Evolutionary conservation across 2,797 vertebrate genomes (phyloP).

Genomic region (Pampus argenteus): DNA sequence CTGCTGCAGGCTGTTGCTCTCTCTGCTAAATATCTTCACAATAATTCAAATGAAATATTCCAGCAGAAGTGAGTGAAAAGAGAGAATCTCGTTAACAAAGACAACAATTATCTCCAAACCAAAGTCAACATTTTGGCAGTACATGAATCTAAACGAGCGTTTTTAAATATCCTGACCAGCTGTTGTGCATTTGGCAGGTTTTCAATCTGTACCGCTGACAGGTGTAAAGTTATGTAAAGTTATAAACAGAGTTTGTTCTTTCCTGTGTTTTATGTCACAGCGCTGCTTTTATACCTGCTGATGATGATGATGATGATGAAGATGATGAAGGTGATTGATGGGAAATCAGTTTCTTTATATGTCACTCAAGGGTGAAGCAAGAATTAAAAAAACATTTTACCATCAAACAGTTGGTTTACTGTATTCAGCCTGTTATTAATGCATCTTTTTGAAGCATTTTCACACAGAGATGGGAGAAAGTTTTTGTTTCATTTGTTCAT

Average conservation of each 20-base stretch:
- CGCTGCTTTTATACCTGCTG: not conserved
- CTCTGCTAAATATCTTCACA: slow-evolving; percentile 36
- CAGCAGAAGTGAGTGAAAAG: slow-evolving; percentile 22
- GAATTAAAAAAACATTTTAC: too few species aligned
- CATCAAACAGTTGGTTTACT: too few species aligned
- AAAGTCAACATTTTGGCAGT: not conserved
- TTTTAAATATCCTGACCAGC: not conserved
- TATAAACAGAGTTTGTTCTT: too few species aligned
- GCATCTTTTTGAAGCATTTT: too few species aligned
- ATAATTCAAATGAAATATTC: slow-evolving; percentile 55
- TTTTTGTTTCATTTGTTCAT: too few species aligned
- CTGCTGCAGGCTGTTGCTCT: slow-evolving; percentile 40
- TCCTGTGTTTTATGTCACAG: too few species aligned
- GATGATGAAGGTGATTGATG: not conserved
- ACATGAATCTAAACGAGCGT: not conserved
- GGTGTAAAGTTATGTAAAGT: too few species aligned
- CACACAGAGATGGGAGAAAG: too few species aligned
- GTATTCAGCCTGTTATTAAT: too few species aligned
- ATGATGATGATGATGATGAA: not conserved
- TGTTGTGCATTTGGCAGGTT: not conserved
- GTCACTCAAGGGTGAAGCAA: too few species aligned
- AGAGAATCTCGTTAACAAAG: slow-evolving; percentile 19
- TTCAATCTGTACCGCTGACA: not conserved
- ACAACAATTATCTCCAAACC: slow-evolving; percentile 19
- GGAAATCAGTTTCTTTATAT: too few species aligned